Percentiles rank a stretch among this genome's conserved stretches.
Conservation (phyloP, 2,888 invertebrate genomes). For the Eugnorisma glareosa region DNA sequence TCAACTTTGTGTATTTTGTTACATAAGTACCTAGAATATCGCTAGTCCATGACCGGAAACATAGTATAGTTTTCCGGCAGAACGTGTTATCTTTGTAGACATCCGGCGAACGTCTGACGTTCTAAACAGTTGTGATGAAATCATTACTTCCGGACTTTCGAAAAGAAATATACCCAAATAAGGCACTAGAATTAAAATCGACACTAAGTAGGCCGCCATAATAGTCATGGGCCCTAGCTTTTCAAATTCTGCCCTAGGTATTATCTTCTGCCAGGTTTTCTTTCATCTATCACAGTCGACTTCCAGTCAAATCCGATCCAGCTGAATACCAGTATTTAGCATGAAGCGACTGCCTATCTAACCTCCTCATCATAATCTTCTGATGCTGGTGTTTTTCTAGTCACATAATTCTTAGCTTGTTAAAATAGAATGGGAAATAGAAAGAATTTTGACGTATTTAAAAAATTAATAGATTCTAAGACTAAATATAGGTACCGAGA, state of each 20-base stretch:
- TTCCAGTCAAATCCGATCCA: not conserved
- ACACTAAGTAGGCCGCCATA: not conserved
- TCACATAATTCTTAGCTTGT: not conserved
- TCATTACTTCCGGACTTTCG: not conserved
- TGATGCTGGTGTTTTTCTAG: not conserved
- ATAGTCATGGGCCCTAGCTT: not conserved
- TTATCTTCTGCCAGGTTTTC: not conserved
- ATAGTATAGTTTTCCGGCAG: constrained; percentile 4
- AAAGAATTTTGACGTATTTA: not conserved
- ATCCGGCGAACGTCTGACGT: constrained; percentile 1
- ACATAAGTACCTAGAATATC: too few species aligned
- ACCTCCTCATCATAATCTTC: not conserved
- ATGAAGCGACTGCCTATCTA: not conserved
- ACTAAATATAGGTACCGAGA: not conserved
- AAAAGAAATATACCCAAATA: not conserved
- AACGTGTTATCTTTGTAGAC: not conserved
- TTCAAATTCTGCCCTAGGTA: not conserved
- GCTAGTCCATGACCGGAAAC: too few species aligned
- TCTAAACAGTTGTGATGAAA: too few species aligned
- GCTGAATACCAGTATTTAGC: not conserved
- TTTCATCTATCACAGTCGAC: not conserved
- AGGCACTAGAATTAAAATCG: not conserved
- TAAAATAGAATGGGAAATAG: not conserved
- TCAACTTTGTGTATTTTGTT: too few species aligned
- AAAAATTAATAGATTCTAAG: not conserved